phyloP scores from a whole-genome alignment of 2,113 vertebrate species.

The Fregetta grallaria region DNA sequence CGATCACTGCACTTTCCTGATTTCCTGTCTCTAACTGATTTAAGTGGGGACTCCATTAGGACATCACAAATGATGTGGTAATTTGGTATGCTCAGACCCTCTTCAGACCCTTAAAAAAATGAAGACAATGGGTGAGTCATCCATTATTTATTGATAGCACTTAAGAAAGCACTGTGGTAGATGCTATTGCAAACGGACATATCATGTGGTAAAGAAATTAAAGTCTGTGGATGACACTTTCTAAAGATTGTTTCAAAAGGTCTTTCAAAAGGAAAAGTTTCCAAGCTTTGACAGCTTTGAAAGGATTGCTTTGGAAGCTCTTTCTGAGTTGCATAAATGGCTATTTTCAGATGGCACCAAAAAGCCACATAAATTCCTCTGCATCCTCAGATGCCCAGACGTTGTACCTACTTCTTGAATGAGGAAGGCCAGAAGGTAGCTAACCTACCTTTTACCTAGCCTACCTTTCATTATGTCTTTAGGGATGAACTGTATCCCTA shows the following conservation, averaged over 20 bases:
- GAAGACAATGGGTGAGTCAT: constrained; percentile 2
- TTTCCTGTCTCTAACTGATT: constrained; percentile 12
- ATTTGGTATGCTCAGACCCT: background rate
- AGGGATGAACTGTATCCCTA: background rate
- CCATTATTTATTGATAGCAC: constrained; percentile 45
- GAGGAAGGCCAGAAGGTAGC: background rate
- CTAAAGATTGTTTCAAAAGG: background rate
- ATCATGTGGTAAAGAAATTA: background rate
- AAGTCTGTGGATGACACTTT: background rate
- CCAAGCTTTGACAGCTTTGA: background rate
- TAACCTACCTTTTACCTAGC: background rate
- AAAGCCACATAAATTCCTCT: background rate
- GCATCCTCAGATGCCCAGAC: background rate
- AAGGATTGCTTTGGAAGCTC: background rate
- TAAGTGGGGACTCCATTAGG: constrained; percentile 32
- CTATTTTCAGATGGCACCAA: background rate
- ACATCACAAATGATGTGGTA: background rate
- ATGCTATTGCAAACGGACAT: background rate
- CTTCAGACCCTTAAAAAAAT: constrained; percentile 27
- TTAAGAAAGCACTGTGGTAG: constrained; percentile 1
- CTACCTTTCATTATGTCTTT: background rate
- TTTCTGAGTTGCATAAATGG: background rate
- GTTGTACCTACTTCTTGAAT: background rate
- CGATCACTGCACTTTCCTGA: background rate
- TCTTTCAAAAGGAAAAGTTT: background rate